Conservation (phyloP, 2,888 invertebrate species). For the Callosobruchus maculatus region DNA sequence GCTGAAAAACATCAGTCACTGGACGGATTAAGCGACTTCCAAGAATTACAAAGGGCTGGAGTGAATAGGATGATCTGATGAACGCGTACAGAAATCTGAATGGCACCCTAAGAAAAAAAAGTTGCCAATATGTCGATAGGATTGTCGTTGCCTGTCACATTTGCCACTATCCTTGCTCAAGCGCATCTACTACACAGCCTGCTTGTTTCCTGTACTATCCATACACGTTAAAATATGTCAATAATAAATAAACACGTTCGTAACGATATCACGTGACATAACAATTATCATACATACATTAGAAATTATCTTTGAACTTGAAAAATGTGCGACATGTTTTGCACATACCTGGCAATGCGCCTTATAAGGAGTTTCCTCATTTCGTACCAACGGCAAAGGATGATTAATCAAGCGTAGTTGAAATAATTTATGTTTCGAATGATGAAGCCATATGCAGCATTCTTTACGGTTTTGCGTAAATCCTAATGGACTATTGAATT, state of each 20-base stretch:
- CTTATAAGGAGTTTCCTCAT: neutral
- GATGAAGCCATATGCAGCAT: slow-evolving; percentile 1
- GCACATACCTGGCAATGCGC: neutral
- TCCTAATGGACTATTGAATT: neutral
- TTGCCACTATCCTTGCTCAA: too few relatives aligned
- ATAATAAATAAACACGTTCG: neutral
- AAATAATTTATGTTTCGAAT: neutral
- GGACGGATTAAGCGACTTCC: too few relatives aligned
- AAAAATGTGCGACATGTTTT: neutral
- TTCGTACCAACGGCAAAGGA: neutral
- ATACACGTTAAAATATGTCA: neutral
- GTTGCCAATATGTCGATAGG: too few relatives aligned
- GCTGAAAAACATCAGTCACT: too few relatives aligned
- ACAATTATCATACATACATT: neutral
- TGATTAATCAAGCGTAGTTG: neutral
- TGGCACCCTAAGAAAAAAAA: too few relatives aligned
- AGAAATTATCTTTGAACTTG: neutral
- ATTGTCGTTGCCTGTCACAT: too few relatives aligned
- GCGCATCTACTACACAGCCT: too few relatives aligned
- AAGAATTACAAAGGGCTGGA: too few relatives aligned
- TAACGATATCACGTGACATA: neutral
- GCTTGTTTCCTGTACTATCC: neutral
- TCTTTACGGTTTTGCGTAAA: slow-evolving; percentile 4
- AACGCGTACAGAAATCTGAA: too few relatives aligned
- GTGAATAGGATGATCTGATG: too few relatives aligned